These are phyloP conservation scores for Parazoanthus darwini DNA, from an alignment of 92 coral and sea anemone species.

Conservation along the genomic window DNA sequence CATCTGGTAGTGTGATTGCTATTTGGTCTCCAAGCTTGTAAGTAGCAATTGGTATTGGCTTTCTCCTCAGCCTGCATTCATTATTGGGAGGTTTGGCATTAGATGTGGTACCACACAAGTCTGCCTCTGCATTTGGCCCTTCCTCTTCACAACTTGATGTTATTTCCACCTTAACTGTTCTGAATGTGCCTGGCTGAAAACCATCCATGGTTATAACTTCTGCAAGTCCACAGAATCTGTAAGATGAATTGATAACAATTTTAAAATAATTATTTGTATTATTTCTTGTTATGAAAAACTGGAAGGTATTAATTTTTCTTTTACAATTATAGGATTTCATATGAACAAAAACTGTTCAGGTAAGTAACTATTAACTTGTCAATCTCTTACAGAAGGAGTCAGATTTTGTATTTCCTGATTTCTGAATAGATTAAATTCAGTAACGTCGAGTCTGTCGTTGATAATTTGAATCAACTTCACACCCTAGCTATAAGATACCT, in stretches of 20 bases:
- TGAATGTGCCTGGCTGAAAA: background rate
- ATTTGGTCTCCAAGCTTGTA: conserved; percentile 33
- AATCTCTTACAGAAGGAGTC: too few relatives aligned
- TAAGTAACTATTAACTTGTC: too few relatives aligned
- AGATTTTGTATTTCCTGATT: too few relatives aligned
- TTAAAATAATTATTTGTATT: too few relatives aligned
- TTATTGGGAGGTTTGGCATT: background rate
- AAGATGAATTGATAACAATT: background rate
- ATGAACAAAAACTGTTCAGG: too few relatives aligned
- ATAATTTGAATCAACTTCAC: too few relatives aligned
- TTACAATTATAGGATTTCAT: too few relatives aligned
- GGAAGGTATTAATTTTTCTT: too few relatives aligned
- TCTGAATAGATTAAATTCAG: too few relatives aligned
- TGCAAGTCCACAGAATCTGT: background rate
- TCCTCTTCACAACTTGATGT: conserved; percentile 22
- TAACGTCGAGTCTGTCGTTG: too few relatives aligned
- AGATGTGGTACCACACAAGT: background rate
- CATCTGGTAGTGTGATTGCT: conserved; percentile 62
- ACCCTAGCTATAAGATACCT: too few relatives aligned
- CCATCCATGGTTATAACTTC: background rate
- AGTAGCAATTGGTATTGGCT: conserved; percentile 2
- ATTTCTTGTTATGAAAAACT: too few relatives aligned
- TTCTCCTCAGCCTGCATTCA: background rate
- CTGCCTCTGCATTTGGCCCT: background rate
- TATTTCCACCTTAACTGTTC: conserved; percentile 13